Conservation (phyloP, 2,113 vertebrate species). For the Shinisaurus crocodilurus region DNA sequence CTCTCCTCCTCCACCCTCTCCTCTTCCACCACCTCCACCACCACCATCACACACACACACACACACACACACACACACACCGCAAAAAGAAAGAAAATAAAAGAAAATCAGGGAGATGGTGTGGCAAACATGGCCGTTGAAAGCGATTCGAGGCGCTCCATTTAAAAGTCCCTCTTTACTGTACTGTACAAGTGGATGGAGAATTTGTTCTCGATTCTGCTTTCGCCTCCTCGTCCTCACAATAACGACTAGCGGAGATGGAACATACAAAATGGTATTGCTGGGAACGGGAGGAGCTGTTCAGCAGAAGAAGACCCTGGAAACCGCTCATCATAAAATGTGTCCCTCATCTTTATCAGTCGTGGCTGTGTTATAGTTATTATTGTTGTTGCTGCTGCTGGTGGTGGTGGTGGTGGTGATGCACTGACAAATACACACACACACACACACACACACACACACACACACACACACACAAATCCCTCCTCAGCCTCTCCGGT, state of each 20-base stretch:
- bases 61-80: no score
- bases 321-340: conserved; percentile 68
- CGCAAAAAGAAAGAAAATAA: background rate
- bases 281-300: conserved; percentile 81
- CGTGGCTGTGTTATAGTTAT: no score
- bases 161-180: conserved; percentile 73
- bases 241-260: conserved; percentile 76
- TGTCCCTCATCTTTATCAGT: conserved; percentile 65
- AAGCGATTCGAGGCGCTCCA: conserved; percentile 65
- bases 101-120: conserved; percentile 71
- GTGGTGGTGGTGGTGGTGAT: no score
- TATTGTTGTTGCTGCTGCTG: no score
- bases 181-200: conserved; percentile 69
- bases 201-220: conserved; percentile 69
- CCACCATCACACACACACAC: background rate
- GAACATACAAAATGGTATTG: conserved; percentile 73
- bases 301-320: conserved; percentile 53
- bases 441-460: no score
- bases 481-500: no score
- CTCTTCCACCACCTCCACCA: background rate
- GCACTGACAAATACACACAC: conserved; percentile 35
- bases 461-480: no score
- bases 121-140: conserved; percentile 81
- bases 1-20: background rate
- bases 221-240: conserved; percentile 72